These are phyloP conservation scores for Trichomalopsis sarcophagae DNA, from an alignment of 1,140 invertebrate genomes.

Conservation along the genomic window DNA sequence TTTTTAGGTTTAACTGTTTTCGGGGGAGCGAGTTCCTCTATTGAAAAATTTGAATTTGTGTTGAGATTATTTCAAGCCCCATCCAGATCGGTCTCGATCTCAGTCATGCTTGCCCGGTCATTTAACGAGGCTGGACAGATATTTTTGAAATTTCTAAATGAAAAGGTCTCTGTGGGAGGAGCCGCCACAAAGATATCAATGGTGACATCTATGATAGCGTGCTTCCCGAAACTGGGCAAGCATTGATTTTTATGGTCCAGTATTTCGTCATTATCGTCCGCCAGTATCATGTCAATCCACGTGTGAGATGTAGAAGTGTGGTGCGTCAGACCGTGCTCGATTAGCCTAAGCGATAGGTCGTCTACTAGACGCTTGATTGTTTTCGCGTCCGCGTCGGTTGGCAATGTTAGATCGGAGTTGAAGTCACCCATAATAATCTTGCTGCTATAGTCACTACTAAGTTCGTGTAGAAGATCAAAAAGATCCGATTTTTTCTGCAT, in stretches of 20 bases:
- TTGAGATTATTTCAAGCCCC: background rate
- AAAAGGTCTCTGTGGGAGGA: background rate
- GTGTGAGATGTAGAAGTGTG: background rate
- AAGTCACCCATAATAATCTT: slow-evolving; percentile 4
- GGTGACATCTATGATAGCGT: background rate
- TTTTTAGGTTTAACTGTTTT: background rate
- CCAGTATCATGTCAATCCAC: slow-evolving; percentile 3
- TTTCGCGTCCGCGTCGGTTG: background rate
- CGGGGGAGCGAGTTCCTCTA: background rate
- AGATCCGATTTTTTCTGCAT: background rate
- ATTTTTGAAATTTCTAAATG: background rate
- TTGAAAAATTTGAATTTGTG: background rate
- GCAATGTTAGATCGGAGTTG: background rate
- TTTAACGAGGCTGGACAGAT: background rate
- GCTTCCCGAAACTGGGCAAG: background rate
- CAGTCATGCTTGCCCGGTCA: background rate
- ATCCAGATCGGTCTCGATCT: too few relatives aligned
- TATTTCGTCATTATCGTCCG: background rate
- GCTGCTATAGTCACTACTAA: background rate
- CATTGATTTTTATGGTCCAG: background rate
- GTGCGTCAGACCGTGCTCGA: background rate
- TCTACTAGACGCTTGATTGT: background rate
- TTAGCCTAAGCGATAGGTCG: background rate
- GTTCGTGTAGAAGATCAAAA: background rate
- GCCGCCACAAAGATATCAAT: background rate